Conservation (phyloP, 2,888 invertebrate species). For the Gisinianus flammeolus region DNA sequence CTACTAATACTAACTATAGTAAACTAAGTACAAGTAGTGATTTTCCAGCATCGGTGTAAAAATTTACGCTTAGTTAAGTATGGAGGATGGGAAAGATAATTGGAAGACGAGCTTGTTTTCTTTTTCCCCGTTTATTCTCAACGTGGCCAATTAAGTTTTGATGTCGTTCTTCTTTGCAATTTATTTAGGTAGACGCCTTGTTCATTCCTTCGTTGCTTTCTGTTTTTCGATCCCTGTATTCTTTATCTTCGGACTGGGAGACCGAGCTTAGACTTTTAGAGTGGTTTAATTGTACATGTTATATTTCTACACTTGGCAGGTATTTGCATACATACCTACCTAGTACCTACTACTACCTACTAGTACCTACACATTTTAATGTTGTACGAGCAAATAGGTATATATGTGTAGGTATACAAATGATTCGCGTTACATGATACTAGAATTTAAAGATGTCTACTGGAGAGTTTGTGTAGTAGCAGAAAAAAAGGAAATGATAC, state of each 20-base stretch:
- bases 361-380: no score
- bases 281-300: no score
- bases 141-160: conserved; percentile 26
- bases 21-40: neutral
- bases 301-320: no score
- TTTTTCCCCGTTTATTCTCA: conserved; percentile 2
- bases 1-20: no score
- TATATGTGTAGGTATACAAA: neutral
- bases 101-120: neutral
- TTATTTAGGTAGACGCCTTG: conserved; percentile 11
- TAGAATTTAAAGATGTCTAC: neutral
- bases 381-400: no score
- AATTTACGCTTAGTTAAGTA: conserved; percentile 40
- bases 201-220: no score
- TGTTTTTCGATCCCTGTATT: no score
- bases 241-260: no score
- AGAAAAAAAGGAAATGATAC: neutral
- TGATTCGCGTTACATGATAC: neutral
- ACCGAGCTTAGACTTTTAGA: no score
- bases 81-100: conserved; percentile 16
- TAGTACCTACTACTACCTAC: no score
- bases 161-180: conserved; percentile 2
- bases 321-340: no score
- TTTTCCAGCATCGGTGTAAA: conserved; percentile 32
- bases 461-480: neutral